Evolutionary conservation across 1,140 invertebrate genomes (phyloP), one percentile per base, ranked within the genome.

Genomic region (Anoplophora glabripennis): DNA sequence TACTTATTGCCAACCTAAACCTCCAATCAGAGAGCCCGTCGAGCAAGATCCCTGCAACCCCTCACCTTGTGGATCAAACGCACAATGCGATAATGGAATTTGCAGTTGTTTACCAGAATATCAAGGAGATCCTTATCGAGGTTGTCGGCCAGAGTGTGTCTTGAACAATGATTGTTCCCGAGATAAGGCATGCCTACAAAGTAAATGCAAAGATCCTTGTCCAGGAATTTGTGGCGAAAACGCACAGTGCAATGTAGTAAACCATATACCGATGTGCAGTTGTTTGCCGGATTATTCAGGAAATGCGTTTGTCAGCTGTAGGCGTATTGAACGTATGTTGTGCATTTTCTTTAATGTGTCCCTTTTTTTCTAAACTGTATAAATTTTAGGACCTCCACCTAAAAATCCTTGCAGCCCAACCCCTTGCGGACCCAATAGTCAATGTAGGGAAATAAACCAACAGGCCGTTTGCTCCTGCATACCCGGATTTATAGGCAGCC

Each of bases 71-170:
- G 88, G 88, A 18, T 71, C 81, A 0, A 89, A 89, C 69, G 80
- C 87, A 14, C 73, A 83, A 65, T 85, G 83, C 60, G 74, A 80
- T 12, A 33, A 81, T 67, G 86, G 83, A 59, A 72, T 73, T 28
- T 87, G 86, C 68, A 79, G 78, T 17, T 89, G 86, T 70, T 71
- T 82, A 52, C 59, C 77, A 3, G 82, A 83, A 56, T 88, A 84
- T 71, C 77, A 80, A 46, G 87, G 86, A 37, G 79, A 84, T 76
- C 81, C 86, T n/a, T 88, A 87, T 52, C 73, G 68, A 47, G 79
- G 81, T 52, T 89, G 87, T 76, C 77, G 82, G 59, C 83, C 86
- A 15, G 86, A 89, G 71, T 90, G 87, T 71, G 73, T 86, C 1
- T 79, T 84, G 51, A 88, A 88, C 70, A 82, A 77, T 10, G 88